Evolutionary conservation across 2,113 vertebrate species (phyloP).

Genomic region (Pyrgilauda ruficollis): DNA sequence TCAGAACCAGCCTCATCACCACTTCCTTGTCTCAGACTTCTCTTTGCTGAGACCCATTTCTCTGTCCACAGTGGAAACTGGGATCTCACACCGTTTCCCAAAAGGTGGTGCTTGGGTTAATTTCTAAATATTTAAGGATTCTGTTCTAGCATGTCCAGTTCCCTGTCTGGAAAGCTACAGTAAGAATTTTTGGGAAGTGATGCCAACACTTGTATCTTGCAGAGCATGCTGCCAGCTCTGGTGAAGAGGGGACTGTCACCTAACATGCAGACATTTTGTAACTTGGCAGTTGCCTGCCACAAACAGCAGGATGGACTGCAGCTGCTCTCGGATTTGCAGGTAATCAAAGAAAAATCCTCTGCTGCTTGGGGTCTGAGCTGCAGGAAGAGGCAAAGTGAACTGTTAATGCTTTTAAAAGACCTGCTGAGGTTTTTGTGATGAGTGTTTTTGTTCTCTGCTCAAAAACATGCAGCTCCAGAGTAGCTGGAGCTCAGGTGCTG

Average conservation of each 20-base stretch:
- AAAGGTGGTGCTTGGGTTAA: neutral
- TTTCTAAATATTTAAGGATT: neutral
- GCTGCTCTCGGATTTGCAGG: constrained; percentile 89
- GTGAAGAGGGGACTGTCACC: constrained; percentile 74
- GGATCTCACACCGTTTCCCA: neutral
- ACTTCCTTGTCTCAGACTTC: neutral
- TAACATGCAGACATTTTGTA: constrained; percentile 84
- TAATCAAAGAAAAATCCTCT: constrained; percentile 41
- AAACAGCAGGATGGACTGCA: constrained; percentile 79
- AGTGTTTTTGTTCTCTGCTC: neutral
- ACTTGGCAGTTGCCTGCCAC: constrained; percentile 84
- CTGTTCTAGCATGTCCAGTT: neutral
- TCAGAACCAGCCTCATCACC: neutral
- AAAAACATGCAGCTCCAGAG: neutral
- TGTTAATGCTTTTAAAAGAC: neutral
- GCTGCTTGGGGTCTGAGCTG: neutral
- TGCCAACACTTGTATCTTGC: neutral
- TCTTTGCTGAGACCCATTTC: neutral
- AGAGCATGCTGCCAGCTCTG: constrained; percentile 82
- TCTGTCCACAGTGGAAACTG: neutral
- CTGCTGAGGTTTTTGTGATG: neutral
- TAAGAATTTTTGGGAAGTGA: neutral
- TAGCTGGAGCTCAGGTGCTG: neutral
- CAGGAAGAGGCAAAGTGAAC: neutral
- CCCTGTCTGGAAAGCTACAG: neutral